phyloP scores from a whole-genome alignment of 2,113 vertebrate species.

The Prochilodus magdalenae region DNA sequence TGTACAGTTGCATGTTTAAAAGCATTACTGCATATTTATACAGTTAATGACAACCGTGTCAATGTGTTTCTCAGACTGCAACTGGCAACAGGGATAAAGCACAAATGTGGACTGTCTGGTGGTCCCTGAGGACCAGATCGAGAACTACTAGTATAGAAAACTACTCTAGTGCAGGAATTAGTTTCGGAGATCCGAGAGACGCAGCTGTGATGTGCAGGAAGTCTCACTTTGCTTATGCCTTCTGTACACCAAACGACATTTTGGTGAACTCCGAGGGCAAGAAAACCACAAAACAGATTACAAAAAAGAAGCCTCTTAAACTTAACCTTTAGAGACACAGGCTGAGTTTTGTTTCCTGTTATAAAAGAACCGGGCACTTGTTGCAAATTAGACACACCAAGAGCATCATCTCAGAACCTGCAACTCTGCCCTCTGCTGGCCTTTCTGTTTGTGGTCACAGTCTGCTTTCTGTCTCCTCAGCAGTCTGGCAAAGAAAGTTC shows the following conservation, averaged over 20 bases:
- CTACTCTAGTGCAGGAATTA: not conserved
- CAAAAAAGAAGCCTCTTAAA: not conserved
- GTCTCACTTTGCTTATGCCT: constrained; percentile 1
- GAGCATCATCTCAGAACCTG: constrained; percentile 8
- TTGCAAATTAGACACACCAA: not conserved
- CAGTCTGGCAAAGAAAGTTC: constrained; percentile 31
- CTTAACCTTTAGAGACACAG: no score
- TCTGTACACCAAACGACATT: not conserved
- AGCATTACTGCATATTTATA: not conserved
- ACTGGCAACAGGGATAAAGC: no score
- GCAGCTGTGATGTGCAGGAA: constrained; percentile 21
- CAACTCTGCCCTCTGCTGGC: constrained; percentile 29
- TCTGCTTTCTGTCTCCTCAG: not conserved
- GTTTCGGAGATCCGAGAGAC: not conserved
- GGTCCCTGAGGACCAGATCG: no score
- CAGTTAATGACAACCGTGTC: no score
- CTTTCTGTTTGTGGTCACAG: not conserved
- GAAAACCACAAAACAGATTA: not conserved
- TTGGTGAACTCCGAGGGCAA: not conserved
- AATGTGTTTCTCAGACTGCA: no score
- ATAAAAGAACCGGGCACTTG: not conserved
- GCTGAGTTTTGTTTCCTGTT: not conserved
- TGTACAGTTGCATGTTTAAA: not conserved
- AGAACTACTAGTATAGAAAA: not conserved
- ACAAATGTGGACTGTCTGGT: no score